Evolutionary conservation across 1,140 invertebrate genomes (phyloP).

Genomic region (Phocides pigmalion): DNA sequence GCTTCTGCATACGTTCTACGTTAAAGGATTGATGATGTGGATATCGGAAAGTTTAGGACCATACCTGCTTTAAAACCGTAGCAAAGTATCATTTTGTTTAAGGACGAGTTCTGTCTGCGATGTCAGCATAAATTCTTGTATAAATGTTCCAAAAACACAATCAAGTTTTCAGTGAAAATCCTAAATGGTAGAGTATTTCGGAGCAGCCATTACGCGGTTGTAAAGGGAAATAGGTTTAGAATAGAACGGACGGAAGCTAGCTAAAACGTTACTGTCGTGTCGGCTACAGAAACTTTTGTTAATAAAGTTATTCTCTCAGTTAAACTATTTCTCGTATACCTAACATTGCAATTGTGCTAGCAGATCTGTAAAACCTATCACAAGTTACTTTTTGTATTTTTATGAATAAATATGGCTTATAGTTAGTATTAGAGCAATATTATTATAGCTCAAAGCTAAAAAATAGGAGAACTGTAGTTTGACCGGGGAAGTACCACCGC

Average conservation of each 20-base stretch:
- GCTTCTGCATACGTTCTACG: too few species aligned
- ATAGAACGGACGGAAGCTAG: background rate
- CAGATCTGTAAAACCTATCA: too few species aligned
- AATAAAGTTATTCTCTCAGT: background rate
- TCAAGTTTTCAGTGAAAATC: slow-evolving; percentile 1
- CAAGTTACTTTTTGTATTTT: too few species aligned
- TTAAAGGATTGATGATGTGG: too few species aligned
- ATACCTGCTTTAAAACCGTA: too few species aligned
- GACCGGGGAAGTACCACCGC: too few species aligned
- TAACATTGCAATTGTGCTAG: too few species aligned
- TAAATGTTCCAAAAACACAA: slow-evolving; percentile 1
- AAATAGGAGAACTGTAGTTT: too few species aligned
- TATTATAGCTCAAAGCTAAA: too few species aligned
- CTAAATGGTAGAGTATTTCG: background rate
- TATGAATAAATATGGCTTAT: too few species aligned
- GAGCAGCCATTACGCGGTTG: background rate
- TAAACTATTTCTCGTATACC: background rate
- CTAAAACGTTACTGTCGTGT: background rate
- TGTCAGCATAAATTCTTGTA: background rate
- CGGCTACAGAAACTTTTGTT: background rate
- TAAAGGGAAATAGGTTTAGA: background rate
- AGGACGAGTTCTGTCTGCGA: background rate
- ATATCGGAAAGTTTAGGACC: too few species aligned
- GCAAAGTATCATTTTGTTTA: background rate
- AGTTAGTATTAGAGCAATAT: too few species aligned